Evolutionary conservation across 2,888 invertebrate genomes (phyloP), one percentile per base, ranked within the genome.

Genomic region (Ceratothoa steindachneri): DNA sequence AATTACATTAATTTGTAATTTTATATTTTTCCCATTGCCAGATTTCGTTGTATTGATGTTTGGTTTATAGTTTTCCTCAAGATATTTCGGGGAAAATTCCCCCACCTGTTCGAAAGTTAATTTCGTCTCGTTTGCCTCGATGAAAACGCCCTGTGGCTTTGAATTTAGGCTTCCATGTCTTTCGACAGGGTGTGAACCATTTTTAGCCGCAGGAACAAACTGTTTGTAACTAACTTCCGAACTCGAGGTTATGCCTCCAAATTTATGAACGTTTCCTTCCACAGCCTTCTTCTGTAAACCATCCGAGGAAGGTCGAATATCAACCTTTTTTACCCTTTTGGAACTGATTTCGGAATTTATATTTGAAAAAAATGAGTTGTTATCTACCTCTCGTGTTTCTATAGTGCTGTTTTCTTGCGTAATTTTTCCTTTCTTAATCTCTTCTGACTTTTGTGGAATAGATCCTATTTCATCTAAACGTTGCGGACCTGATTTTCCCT

Each of bases 201-300:
- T 60, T 24, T 60, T 60, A 12, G 24, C 19, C 19, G n/a, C n/a
- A n/a, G 60, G 60, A 60, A 22, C 60, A 7, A 60, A 60, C 24
- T 60, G 60, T 60, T 60, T 60, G 3, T 60, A 60, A 60, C 22
- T 60, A n/a, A 60, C 60, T 60, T 60, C 60, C 12, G 60, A 60
- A 24, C 60, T 60, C 24, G 60, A 60, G n/a, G 60, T 60, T 12
- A 60, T 60, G 1, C n/a, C 60, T 12, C 27, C 60, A 1, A 15
- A 22, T 24, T 24, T 15, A 60, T 60, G 24, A 24, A 12, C 22
- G 27, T 24, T 60, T 60, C 2, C 60, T 22, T 4, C 60, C 19
- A 12, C 22, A 12, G 60, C 24, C 24, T 60, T 60, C 5, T 5
- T 9, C 15, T 41, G 41, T n/a, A n/a, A n/a, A n/a, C n/a, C n/a